Base-by-base conservation (phyloP, 2,113 vertebrate genomes). In the Ancistrus triradiatus region DNA sequence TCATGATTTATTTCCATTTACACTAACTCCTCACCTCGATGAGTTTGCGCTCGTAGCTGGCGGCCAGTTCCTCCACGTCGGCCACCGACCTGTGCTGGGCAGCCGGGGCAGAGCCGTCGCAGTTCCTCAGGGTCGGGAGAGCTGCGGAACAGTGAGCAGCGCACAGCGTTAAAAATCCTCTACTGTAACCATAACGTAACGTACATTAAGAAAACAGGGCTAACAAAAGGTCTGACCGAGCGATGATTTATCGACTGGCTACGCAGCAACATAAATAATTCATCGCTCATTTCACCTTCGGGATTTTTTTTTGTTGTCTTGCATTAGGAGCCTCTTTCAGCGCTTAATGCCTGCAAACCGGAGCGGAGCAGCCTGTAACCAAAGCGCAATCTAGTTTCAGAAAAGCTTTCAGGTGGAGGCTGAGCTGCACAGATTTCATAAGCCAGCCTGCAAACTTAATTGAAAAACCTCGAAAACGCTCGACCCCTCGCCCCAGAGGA, bases 21-120 rank as follows among this genome's bases (percentile, higher is more conserved):
- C n/a, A n/a, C n/a, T n/a, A 44, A 44, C 15, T 25, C 47, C 82
- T 90, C 85, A 99, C 96, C 95, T 99, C 96, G 0, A 99, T 94
- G 65, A 98, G 91, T 77, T 99, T 99, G 37, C 95, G 91, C 74
- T 98, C 96, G 0, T 98, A 99, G 71, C 91, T 91, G 75, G 86
- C 90, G 1, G 95, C 93, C 5, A 95, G 81, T 42, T 98, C 95
- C 69, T 98, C 95, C 0, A 90, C 84, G 61, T 93, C 91, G 24
- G 92, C 93, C 44, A 87, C 84, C 13, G 86, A 90, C 75, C 91
- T 95, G 77, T 90, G 92, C 68, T 92, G 94, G 1, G 87, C 81
- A 38, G 86, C 66, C 0, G 84, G 75, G 37, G 87, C 72, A 68
- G 91, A 91, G 3, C 85, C 82, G 52, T 98, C 95, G 31, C 80